These are phyloP conservation scores for Delphinapterus leucas DNA, from an alignment of 2,113 vertebrate species.

Conservation along the genomic window DNA sequence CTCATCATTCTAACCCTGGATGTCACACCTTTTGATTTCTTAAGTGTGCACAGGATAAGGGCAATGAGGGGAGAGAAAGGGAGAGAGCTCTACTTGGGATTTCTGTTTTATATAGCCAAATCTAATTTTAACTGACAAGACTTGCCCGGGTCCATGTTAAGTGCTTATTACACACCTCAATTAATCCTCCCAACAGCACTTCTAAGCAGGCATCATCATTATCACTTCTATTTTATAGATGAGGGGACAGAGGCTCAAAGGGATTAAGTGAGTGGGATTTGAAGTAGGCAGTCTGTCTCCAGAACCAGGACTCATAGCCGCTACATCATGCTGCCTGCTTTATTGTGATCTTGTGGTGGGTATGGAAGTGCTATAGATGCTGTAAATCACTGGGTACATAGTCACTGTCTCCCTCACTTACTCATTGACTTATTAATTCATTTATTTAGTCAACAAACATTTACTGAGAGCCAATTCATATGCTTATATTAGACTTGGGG, in stretches of 20 bases:
- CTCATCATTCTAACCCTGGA: neutral
- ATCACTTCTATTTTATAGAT: neutral
- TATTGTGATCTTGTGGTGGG: fast-evolving
- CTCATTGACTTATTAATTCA: neutral
- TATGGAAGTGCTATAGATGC: neutral
- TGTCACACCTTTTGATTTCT: neutral
- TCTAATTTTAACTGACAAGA: neutral
- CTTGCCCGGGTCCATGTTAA: neutral
- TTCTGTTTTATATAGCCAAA: neutral
- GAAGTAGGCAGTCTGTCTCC: neutral
- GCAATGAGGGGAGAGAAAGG: too few relatives aligned
- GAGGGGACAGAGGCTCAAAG: neutral
- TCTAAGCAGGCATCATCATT: neutral
- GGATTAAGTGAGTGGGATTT: neutral
- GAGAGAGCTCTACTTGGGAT: neutral
- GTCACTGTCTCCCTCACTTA: neutral
- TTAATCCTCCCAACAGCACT: neutral
- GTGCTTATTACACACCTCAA: neutral
- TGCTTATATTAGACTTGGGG: neutral
- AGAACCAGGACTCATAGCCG: neutral
- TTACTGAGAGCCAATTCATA: neutral
- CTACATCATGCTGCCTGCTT: neutral
- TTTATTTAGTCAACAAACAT: neutral
- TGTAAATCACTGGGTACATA: neutral
- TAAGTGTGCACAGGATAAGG: neutral